phyloP scores from a whole-genome alignment of 2,113 vertebrate genomes.

The Aptenodytes patagonicus region DNA sequence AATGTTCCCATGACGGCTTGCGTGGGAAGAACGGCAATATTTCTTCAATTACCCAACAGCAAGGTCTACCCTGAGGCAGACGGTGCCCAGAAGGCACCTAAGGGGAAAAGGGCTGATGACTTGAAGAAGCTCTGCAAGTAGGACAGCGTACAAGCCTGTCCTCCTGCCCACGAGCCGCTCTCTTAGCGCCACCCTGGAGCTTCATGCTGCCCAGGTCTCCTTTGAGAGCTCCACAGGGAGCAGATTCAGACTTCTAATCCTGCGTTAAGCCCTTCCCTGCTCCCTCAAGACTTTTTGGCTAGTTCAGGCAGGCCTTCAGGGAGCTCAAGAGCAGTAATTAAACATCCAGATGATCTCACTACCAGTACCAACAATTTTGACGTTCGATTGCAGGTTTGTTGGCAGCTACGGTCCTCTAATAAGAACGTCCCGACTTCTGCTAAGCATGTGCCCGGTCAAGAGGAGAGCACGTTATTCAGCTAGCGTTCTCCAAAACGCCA shows the following conservation, averaged over 20 bases:
- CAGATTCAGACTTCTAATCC: not conserved
- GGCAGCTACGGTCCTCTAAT: not conserved
- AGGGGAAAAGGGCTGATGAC: too few species aligned
- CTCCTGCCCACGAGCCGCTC: not conserved
- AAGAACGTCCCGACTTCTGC: not conserved
- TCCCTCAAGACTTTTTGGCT: not conserved
- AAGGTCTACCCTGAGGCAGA: not conserved
- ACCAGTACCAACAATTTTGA: not conserved
- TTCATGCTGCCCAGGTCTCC: not conserved
- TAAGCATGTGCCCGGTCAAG: not conserved
- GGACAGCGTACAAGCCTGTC: accelerated
- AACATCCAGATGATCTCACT: not conserved
- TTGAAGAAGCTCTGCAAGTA: accelerated
- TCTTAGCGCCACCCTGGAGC: accelerated
- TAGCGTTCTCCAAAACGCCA: accelerated
- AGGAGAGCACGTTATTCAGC: accelerated
- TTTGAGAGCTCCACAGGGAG: not conserved
- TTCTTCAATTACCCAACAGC: not conserved
- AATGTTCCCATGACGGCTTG: not conserved
- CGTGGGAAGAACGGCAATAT: accelerated
- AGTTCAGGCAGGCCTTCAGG: not conserved
- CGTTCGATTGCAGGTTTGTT: not conserved
- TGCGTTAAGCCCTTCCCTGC: not conserved
- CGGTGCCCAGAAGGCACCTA: not conserved
- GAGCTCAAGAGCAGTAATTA: not conserved